A percentile compares a stretch with the other conserved stretches of the same genome.
Evolutionary conservation across 2,888 invertebrate species (phyloP).

Genomic region (Taphrorychus bicolor): DNA sequence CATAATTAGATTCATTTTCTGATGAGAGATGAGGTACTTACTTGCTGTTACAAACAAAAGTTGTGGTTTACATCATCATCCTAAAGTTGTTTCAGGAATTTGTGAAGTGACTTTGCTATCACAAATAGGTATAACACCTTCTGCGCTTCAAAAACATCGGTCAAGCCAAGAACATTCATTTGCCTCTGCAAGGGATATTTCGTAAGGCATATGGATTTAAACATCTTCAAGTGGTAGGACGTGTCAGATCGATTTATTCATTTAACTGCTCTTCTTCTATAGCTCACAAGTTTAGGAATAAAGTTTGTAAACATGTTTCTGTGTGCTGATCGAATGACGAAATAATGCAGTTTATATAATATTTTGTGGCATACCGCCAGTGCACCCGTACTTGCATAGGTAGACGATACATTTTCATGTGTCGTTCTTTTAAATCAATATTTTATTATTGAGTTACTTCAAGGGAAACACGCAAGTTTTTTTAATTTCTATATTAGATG

Average conservation of each 20-base stretch:
- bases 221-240: slow-evolving; percentile 37
- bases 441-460: no score
- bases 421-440: no score
- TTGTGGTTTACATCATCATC: not conserved
- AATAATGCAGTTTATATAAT: not conserved
- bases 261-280: not conserved
- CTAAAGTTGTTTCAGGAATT: slow-evolving; percentile 38
- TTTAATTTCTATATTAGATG: no score
- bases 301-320: not conserved
- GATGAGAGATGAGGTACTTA: no score
- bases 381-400: not conserved
- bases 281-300: not conserved
- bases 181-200: slow-evolving; percentile 35
- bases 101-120: slow-evolving; percentile 48
- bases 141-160: slow-evolving; percentile 52
- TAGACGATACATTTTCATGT: not conserved
- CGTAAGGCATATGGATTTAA: slow-evolving; percentile 44
- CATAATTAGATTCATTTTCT: no score
- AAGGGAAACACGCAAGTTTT: no score
- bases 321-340: not conserved
- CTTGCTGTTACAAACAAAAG: no score
- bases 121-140: slow-evolving; percentile 51
- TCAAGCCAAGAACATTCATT: slow-evolving; percentile 46
- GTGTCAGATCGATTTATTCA: not conserved
- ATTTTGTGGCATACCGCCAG: not conserved